Percentiles rank a stretch among this genome's conserved stretches.
Evolutionary conservation across 2,797 vertebrate species (phyloP).

Genomic region (Rhinella marina): DNA sequence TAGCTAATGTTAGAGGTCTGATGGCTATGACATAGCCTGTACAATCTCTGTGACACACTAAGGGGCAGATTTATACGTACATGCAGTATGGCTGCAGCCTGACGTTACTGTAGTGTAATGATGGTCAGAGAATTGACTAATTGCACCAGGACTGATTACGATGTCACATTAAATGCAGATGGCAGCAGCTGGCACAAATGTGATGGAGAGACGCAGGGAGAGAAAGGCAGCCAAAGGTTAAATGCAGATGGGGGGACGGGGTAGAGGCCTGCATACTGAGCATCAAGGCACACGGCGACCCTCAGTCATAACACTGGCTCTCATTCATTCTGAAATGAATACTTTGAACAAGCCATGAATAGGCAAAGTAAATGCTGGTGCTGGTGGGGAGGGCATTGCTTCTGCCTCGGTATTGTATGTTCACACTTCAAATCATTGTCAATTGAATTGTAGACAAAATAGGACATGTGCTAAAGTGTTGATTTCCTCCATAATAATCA

Average conservation of each 20-base stretch:
- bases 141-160: neutral
- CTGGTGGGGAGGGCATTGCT: neutral
- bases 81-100: no score
- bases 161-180: neutral
- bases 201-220: neutral
- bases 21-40: neutral
- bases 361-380: neutral
- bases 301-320: conserved; percentile 4
- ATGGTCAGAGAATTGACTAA: neutral
- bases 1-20: neutral
- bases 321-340: neutral
- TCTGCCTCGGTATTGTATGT: neutral
- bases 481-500: neutral
- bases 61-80: neutral
- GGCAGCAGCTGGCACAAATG: neutral
- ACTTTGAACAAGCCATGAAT: neutral
- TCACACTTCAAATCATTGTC: conserved; percentile 2
- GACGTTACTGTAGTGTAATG: neutral
- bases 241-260: neutral
- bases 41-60: neutral
- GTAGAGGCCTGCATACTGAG: neutral
- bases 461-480: neutral
- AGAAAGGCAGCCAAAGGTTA: neutral
- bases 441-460: neutral
- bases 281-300: neutral